These are phyloP conservation scores for Galerucella nymphaeae DNA, from an alignment of 2,888 invertebrate species.

Conservation along the genomic window DNA sequence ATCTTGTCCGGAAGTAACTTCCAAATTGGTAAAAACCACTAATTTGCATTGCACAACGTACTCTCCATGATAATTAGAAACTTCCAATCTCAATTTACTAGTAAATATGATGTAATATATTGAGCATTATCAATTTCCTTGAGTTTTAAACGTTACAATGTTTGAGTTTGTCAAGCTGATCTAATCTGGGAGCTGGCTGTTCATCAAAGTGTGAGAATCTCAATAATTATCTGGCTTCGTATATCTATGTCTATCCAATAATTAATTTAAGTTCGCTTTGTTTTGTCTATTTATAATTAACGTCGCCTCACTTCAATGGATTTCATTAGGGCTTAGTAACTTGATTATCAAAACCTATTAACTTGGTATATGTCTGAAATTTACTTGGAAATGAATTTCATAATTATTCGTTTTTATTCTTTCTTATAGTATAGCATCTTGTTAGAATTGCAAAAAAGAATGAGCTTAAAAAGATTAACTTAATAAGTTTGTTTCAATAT, in stretches of 20 bases:
- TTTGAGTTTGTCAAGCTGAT: constrained; percentile 31
- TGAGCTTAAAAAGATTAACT: too few species aligned
- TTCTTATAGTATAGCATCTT: background rate
- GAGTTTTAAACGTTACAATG: background rate
- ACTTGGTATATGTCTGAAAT: constrained; percentile 59
- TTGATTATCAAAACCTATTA: constrained; percentile 62
- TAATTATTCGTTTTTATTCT: constrained; percentile 61
- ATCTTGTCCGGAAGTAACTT: too few species aligned
- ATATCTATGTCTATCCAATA: constrained; percentile 47
- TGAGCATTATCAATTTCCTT: background rate
- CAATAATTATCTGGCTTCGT: constrained; percentile 43
- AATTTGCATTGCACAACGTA: too few species aligned
- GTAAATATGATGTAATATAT: background rate
- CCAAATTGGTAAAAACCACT: too few species aligned
- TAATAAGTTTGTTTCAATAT: too few species aligned
- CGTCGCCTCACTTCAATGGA: constrained; percentile 61
- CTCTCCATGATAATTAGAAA: too few species aligned
- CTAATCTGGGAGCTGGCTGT: constrained; percentile 35
- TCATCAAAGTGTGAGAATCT: constrained; percentile 41
- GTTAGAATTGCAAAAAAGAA: background rate
- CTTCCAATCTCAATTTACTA: background rate
- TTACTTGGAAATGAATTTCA: constrained; percentile 60
- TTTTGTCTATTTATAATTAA: constrained; percentile 62
- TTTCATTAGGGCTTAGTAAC: constrained; percentile 61
- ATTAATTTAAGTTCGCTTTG: constrained; percentile 60